Evolutionary conservation across 2,797 vertebrate genomes (phyloP).

Genomic region (Vireo griseus): DNA sequence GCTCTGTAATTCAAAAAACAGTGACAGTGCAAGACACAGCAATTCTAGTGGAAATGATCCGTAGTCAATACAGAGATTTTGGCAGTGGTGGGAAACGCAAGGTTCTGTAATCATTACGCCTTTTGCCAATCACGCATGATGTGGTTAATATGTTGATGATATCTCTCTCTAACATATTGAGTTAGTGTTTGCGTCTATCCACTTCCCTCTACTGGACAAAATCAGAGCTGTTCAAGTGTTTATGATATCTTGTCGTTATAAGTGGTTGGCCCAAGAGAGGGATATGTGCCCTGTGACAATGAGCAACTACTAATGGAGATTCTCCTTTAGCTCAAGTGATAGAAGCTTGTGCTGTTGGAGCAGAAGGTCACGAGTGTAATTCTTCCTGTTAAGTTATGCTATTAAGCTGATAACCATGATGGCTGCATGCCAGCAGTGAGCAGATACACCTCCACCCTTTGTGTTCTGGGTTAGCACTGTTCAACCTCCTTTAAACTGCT

Average conservation of each 20-base stretch:
- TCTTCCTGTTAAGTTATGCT: conserved; percentile 56
- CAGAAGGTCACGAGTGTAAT: conserved; percentile 47
- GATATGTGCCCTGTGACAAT: conserved; percentile 27
- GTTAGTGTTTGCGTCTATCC: conserved; percentile 54
- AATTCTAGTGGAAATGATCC: neutral
- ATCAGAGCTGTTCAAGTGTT: conserved; percentile 59
- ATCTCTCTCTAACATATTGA: conserved; percentile 30
- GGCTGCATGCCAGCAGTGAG: conserved; percentile 42
- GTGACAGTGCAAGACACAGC: neutral
- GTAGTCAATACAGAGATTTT: neutral
- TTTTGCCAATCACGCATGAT: conserved; percentile 28
- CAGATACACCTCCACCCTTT: conserved; percentile 46
- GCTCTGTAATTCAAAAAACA: neutral
- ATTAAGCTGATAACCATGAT: conserved; percentile 59
- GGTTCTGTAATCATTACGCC: neutral
- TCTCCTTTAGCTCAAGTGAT: conserved; percentile 53
- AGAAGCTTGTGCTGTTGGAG: conserved; percentile 45
- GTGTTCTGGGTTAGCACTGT: neutral
- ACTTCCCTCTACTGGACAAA: conserved; percentile 67
- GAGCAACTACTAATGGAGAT: conserved; percentile 57
- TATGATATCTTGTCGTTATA: conserved; percentile 32
- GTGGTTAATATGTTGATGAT: conserved; percentile 43
- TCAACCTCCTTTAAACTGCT: neutral
- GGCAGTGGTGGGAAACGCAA: neutral
- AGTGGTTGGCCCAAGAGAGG: conserved; percentile 57